These are phyloP conservation scores for Pseudomugil gertrudae DNA, from an alignment of 2,797 vertebrate genomes.

Conservation along the genomic window DNA sequence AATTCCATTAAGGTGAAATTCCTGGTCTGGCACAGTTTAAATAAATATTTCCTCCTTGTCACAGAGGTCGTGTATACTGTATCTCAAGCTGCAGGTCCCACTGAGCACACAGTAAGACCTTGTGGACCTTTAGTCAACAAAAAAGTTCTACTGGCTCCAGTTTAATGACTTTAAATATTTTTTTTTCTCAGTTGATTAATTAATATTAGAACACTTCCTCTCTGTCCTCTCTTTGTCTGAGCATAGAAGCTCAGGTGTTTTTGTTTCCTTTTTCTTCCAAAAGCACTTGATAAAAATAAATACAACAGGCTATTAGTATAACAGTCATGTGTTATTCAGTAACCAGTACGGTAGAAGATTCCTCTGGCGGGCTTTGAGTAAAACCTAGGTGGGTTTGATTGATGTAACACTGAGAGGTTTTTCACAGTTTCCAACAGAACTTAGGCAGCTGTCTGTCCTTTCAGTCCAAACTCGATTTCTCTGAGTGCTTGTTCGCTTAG, in stretches of 20 bases:
- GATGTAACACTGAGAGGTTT: slow-evolving; percentile 95
- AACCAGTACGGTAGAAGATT: slow-evolving; percentile 91
- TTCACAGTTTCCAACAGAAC: slow-evolving; percentile 93
- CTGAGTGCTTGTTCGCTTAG: slow-evolving; percentile 58
- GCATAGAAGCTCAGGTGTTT: slow-evolving; percentile 85
- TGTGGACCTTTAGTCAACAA: slow-evolving; percentile 86
- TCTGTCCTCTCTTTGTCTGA: slow-evolving; percentile 66
- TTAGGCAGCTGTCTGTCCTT: slow-evolving; percentile 81
- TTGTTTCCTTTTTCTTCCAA: slow-evolving; percentile 72
- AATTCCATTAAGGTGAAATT: slow-evolving; percentile 79
- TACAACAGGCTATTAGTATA: slow-evolving; percentile 98
- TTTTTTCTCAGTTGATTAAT: slow-evolving; percentile 88
- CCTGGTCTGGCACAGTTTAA: slow-evolving; percentile 88
- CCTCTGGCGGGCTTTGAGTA: slow-evolving; percentile 59
- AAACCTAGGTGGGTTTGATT: slow-evolving; percentile 85
- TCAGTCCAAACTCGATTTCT: slow-evolving; percentile 83
- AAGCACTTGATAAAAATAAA: slow-evolving; percentile 97
- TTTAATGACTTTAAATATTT: slow-evolving; percentile 99
- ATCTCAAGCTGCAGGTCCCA: slow-evolving; percentile 78
- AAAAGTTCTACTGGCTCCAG: slow-evolving; percentile 96
- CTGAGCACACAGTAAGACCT: slow-evolving; percentile 79
- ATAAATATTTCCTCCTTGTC: slow-evolving; percentile 89
- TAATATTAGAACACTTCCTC: slow-evolving; percentile 91
- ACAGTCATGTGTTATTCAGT: slow-evolving; percentile 95
- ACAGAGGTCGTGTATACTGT: slow-evolving; percentile 70